Evolutionary conservation across 2,888 invertebrate species (phyloP).

Genomic region (Nomada ferruginata): DNA sequence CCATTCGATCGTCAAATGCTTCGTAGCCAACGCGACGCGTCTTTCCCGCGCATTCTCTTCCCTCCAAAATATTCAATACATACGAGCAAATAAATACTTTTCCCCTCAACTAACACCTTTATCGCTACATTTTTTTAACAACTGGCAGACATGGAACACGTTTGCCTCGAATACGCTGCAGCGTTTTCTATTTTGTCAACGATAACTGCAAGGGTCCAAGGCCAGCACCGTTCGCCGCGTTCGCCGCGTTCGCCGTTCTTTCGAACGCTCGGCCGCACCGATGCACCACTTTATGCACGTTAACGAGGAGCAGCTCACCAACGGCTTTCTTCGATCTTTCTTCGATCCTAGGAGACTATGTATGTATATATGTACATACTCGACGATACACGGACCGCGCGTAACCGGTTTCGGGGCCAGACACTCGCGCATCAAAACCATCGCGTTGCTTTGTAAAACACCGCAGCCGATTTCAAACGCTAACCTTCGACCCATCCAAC

Average conservation of each 20-base stretch:
- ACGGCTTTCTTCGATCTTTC: constrained; percentile 15
- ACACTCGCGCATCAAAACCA: constrained; percentile 30
- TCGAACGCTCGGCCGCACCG: background rate
- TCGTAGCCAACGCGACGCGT: too few species aligned
- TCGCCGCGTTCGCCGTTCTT: background rate
- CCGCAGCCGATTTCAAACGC: constrained; percentile 19
- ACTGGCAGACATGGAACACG: background rate
- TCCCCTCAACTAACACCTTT: background rate
- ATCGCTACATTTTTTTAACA: background rate
- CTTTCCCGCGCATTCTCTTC: background rate
- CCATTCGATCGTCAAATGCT: too few species aligned
- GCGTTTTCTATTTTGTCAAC: constrained; percentile 15
- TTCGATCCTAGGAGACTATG: constrained; percentile 42
- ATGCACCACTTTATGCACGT: too few species aligned
- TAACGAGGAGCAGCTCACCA: background rate
- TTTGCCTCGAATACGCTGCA: constrained; percentile 11
- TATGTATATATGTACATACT: too few species aligned
- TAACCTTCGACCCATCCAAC: constrained; percentile 52
- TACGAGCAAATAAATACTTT: background rate
- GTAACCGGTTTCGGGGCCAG: constrained; percentile 54
- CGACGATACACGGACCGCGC: constrained; percentile 23
- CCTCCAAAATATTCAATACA: background rate
- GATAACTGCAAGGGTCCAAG: background rate
- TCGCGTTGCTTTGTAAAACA: constrained; percentile 24
- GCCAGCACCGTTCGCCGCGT: background rate